phyloP scores from a whole-genome alignment of 2,797 vertebrate species.

The Esox masquinongy region DNA sequence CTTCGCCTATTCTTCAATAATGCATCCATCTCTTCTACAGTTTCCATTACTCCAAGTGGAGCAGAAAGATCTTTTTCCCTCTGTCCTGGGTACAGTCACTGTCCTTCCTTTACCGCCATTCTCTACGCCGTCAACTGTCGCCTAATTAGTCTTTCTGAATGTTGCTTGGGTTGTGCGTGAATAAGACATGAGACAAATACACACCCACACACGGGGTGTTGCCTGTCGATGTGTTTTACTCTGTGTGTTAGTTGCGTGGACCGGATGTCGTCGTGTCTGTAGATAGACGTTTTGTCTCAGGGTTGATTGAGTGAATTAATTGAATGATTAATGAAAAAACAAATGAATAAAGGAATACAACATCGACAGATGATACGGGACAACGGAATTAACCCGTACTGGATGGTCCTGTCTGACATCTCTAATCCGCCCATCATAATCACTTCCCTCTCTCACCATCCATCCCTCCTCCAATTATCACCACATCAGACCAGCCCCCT shows the following conservation, averaged over 20 bases:
- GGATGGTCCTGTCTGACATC: neutral
- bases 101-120: neutral
- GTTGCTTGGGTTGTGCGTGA: neutral
- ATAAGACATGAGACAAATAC: slow-evolving; percentile 4
- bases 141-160: neutral
- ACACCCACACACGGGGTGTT: neutral
- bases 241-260: neutral
- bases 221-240: neutral
- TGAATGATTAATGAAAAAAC: neutral
- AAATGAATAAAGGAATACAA: neutral
- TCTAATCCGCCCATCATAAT: neutral
- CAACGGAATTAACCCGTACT: no score
- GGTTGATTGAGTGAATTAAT: neutral
- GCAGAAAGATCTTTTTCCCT: slow-evolving; percentile 1
- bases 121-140: neutral
- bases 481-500: neutral
- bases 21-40: slow-evolving; percentile 4
- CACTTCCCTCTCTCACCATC: neutral
- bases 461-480: neutral
- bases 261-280: neutral
- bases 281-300: neutral
- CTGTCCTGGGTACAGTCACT: neutral
- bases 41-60: neutral
- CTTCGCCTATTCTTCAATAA: neutral
- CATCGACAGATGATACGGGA: neutral